A percentile compares a stretch with the other conserved stretches of the same genome.
Evolutionary conservation across 2,113 vertebrate genomes (phyloP).

Genomic region (Takifugu flavidus): DNA sequence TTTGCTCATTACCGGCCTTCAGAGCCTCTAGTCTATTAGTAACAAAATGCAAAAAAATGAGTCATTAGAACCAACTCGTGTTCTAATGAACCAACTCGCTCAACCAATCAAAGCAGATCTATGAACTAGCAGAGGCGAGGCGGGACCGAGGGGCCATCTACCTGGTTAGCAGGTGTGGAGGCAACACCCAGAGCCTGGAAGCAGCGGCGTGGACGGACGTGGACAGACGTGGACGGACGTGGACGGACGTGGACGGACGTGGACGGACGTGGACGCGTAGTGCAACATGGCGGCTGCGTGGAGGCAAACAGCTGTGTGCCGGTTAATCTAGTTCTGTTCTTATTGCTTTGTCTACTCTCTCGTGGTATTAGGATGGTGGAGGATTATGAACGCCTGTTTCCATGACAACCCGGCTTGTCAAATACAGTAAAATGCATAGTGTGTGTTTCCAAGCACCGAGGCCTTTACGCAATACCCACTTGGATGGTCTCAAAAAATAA

Average conservation of each 20-base stretch:
- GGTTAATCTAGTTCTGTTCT: neutral
- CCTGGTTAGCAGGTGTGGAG: neutral
- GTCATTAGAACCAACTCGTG: conserved; percentile 55
- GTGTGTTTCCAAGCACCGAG: conserved; percentile 40
- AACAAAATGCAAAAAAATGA: conserved; percentile 51
- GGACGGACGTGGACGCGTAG: no score
- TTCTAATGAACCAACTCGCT: conserved; percentile 56
- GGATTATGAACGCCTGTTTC: conserved; percentile 58
- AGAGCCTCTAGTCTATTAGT: conserved; percentile 58
- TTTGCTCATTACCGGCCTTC: conserved; percentile 66
- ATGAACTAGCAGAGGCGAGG: conserved; percentile 23
- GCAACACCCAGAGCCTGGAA: no score
- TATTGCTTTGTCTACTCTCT: neutral
- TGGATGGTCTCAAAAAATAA: conserved; percentile 43
- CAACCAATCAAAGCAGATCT: conserved; percentile 37
- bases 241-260: no score
- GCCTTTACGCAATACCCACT: conserved; percentile 56
- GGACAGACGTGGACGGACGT: no score
- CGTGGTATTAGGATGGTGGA: conserved; percentile 30
- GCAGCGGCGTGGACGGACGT: no score
- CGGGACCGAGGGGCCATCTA: neutral
- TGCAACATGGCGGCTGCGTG: no score
- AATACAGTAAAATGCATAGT: conserved; percentile 49
- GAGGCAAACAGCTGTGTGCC: neutral
- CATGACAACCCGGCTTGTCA: conserved; percentile 63